Percentiles rank a stretch among this genome's conserved stretches.
These are phyloP conservation scores for Drosophila kokeensis DNA, from an alignment of 2,888 invertebrate species.

Conservation along the genomic window DNA sequence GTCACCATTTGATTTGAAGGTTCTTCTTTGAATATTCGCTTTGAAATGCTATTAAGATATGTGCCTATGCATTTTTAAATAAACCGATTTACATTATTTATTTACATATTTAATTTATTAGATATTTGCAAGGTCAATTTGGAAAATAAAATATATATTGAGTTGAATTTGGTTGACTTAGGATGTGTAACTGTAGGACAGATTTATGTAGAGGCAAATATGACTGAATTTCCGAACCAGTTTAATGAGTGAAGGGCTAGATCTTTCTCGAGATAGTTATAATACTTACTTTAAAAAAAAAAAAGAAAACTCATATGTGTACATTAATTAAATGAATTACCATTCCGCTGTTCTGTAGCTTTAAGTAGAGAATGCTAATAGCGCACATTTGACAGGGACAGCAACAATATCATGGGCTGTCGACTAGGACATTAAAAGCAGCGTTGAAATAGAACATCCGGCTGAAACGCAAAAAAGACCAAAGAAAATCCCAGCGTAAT, in stretches of 20 bases:
- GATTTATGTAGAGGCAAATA: neutral
- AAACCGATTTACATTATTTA: neutral
- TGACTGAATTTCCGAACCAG: neutral
- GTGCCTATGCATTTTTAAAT: neutral
- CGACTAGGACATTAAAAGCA: constrained; percentile 50
- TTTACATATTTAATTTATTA: neutral
- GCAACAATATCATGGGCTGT: constrained; percentile 30
- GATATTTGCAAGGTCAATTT: neutral
- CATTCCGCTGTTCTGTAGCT: constrained; percentile 4
- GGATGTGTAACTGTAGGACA: neutral
- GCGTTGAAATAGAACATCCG: constrained; percentile 77
- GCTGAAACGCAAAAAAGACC: constrained; percentile 43
- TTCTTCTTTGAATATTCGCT: neutral
- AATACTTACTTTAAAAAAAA: neutral
- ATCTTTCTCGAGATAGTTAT: neutral
- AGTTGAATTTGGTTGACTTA: neutral
- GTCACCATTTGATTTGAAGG: neutral
- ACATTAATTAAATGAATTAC: constrained; percentile 44
- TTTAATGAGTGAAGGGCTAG: neutral
- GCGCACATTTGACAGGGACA: constrained; percentile 29
- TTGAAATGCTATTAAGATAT: neutral
- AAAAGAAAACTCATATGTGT: neutral
- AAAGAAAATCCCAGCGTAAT: constrained; percentile 80
- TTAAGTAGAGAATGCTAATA: constrained; percentile 28
- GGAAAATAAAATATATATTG: neutral